A percentile compares a stretch with the other conserved stretches of the same genome.
phyloP scores from a whole-genome alignment of 2,888 invertebrate species.

The Caenorhabditis japonica region DNA sequence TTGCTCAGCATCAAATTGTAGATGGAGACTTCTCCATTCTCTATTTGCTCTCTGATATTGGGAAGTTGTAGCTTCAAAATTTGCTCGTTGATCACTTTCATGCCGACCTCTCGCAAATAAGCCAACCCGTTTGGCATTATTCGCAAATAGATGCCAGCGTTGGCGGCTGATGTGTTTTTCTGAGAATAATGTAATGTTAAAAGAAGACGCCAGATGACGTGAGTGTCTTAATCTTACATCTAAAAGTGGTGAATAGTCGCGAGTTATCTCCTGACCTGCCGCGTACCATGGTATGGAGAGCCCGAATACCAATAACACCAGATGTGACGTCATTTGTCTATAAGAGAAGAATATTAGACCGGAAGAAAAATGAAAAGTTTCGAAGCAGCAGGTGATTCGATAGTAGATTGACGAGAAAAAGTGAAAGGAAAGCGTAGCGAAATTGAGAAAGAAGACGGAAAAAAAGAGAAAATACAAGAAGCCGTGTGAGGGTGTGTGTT shows the following conservation, averaged over 20 bases:
- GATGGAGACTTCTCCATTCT: constrained; percentile 75
- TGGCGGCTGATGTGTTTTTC: constrained; percentile 75
- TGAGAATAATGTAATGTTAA: constrained; percentile 50
- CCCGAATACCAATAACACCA: constrained; percentile 14
- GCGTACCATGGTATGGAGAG: constrained; percentile 18
- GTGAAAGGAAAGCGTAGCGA: constrained; percentile 34
- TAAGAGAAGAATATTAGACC: too few species aligned
- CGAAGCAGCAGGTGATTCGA: background rate
- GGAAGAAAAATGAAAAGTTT: background rate
- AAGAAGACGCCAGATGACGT: background rate
- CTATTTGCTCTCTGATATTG: constrained; percentile 74
- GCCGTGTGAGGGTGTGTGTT: constrained; percentile 12
- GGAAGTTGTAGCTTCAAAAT: constrained; percentile 73
- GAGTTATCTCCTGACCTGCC: constrained; percentile 30
- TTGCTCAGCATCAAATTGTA: constrained; percentile 73
- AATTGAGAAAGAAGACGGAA: constrained; percentile 22
- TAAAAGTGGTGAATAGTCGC: constrained; percentile 64
- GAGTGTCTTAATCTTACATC: constrained; percentile 54
- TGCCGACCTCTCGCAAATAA: constrained; percentile 76
- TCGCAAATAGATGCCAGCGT: constrained; percentile 74
- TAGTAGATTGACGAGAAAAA: background rate
- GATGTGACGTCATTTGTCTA: too few species aligned
- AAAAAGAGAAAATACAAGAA: constrained; percentile 26
- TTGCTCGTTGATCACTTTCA: constrained; percentile 76
- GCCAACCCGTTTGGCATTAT: constrained; percentile 77